Conservation (phyloP, 2,888 invertebrate genomes). For the Drymonia ruficornis region DNA sequence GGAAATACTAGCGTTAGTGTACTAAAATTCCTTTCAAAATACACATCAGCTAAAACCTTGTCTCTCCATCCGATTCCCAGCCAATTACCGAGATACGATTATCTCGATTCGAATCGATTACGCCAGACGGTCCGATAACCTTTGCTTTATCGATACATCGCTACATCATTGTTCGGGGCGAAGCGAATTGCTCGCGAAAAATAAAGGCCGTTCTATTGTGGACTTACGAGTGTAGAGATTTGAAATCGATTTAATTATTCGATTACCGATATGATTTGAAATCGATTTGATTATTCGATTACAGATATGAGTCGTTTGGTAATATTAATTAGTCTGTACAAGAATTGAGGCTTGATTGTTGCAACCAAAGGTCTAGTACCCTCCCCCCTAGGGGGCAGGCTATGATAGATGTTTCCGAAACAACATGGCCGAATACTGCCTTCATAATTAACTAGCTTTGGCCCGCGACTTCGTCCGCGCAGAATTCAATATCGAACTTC, state of each 20-base stretch:
- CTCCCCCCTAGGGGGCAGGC: too few relatives aligned
- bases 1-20: too few relatives aligned
- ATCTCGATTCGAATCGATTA: conserved; percentile 14
- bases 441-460: too few relatives aligned
- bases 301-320: neutral
- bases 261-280: conserved; percentile 4
- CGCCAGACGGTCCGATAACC: conserved; percentile 10
- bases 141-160: conserved; percentile 13
- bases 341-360: neutral
- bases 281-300: conserved; percentile 6
- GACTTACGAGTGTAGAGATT: neutral
- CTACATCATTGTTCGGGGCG: conserved; percentile 21
- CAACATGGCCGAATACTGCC: too few relatives aligned
- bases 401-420: too few relatives aligned
- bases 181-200: conserved; percentile 11
- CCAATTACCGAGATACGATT: conserved; percentile 12
- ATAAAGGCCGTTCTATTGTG: neutral
- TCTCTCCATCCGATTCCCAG: conserved; percentile 1
- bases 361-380: too few relatives aligned
- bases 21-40: too few relatives aligned
- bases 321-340: neutral
- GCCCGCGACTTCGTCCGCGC: too few relatives aligned
- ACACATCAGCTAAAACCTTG: neutral
- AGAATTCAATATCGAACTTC: too few relatives aligned
- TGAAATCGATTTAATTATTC: conserved; percentile 5